A percentile compares a stretch with the other conserved stretches of the same genome.
Conservation (phyloP, 2,888 invertebrate species). For the Microctonus brassicae region DNA sequence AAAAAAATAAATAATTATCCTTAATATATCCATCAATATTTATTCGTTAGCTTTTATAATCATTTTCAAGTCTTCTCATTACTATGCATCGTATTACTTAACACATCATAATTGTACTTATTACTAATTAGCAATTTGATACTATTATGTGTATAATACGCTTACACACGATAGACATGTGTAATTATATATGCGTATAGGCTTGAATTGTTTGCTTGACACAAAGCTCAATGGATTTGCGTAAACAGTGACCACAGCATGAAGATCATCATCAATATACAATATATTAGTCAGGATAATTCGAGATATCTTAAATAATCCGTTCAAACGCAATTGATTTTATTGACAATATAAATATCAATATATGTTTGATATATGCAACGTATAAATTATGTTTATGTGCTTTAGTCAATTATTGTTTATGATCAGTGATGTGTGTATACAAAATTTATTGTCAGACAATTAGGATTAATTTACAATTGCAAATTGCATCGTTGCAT, state of each 20-base stretch:
- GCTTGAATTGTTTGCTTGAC: not conserved
- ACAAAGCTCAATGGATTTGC: not conserved
- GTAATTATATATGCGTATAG: not conserved
- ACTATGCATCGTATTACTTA: too few species aligned
- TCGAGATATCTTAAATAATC: not conserved
- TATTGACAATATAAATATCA: not conserved
- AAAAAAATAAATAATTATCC: too few species aligned
- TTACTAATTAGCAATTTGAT: too few species aligned
- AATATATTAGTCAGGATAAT: not conserved
- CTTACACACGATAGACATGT: not conserved
- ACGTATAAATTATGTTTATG: not conserved
- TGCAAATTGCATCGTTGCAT: constrained; percentile 9
- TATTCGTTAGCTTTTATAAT: too few species aligned
- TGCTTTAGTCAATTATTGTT: not conserved
- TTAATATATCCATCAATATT: too few species aligned
- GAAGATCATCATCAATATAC: not conserved
- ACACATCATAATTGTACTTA: too few species aligned
- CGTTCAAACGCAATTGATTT: not conserved
- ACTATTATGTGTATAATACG: not conserved
- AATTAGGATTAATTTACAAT: constrained; percentile 9
- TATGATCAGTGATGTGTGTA: too few species aligned
- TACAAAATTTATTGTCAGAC: constrained; percentile 2
- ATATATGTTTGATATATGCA: not conserved
- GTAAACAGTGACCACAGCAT: not conserved
- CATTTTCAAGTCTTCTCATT: too few species aligned